These are phyloP conservation scores for Hemithea aestivaria DNA, from an alignment of 2,888 invertebrate species.

Conservation along the genomic window DNA sequence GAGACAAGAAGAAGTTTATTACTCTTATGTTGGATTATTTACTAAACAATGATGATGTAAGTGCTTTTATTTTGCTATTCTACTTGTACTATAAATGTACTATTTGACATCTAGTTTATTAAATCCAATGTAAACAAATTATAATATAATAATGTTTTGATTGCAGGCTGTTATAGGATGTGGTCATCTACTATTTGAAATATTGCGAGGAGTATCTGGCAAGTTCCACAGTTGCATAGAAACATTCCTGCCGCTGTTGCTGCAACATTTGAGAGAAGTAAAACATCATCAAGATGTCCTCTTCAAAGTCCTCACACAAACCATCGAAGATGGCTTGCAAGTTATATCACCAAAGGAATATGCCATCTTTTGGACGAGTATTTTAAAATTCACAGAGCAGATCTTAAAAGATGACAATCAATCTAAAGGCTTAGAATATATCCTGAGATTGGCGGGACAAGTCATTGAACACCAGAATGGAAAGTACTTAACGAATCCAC, in stretches of 20 bases:
- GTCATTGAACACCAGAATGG: constrained; percentile 82
- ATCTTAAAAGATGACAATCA: constrained; percentile 52
- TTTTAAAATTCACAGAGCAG: constrained; percentile 55
- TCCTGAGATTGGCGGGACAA: constrained; percentile 80
- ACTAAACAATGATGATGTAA: constrained; percentile 83
- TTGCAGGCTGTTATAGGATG: constrained; percentile 87
- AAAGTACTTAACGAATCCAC: constrained; percentile 79
- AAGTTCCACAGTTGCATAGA: constrained; percentile 92
- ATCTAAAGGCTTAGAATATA: constrained; percentile 56
- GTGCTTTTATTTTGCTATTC: constrained; percentile 36
- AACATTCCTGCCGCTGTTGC: constrained; percentile 82
- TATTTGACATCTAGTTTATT: neutral
- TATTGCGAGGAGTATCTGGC: constrained; percentile 88
- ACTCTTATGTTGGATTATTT: constrained; percentile 83
- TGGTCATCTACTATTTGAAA: constrained; percentile 93
- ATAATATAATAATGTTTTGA: constrained; percentile 19
- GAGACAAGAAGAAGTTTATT: constrained; percentile 87
- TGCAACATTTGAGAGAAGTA: constrained; percentile 79
- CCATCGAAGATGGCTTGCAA: constrained; percentile 81
- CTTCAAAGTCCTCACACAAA: constrained; percentile 82
- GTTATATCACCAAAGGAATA: constrained; percentile 82
- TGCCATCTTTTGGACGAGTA: constrained; percentile 82
- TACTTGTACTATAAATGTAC: neutral
- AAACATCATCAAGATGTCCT: constrained; percentile 74
- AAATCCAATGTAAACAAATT: constrained; percentile 1